A percentile compares a stretch with the other conserved stretches of the same genome.
Evolutionary conservation across 92 coral and sea anemone species (phyloP).

Genomic region (Zoanthus gigantus): DNA sequence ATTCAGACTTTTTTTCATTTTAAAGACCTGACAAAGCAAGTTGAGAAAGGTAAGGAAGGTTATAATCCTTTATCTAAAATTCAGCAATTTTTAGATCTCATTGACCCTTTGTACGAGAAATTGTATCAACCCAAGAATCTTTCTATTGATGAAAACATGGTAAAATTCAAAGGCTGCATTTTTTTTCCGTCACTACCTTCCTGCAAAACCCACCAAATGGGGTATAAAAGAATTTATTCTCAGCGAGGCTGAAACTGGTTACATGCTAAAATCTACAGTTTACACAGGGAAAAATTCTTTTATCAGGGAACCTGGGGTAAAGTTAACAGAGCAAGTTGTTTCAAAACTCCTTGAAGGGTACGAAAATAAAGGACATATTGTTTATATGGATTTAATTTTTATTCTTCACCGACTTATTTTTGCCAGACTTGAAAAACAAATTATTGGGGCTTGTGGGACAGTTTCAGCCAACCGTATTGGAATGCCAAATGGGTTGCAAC

Average conservation of each 20-base stretch:
- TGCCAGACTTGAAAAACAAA: conserved; percentile 37
- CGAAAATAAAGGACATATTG: too few species aligned
- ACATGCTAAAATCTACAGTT: too few species aligned
- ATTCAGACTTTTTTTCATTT: conserved; percentile 73
- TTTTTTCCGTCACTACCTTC: conserved; percentile 57
- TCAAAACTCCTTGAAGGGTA: too few species aligned
- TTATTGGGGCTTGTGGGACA: conserved; percentile 67
- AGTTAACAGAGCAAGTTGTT: too few species aligned
- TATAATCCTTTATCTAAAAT: conserved; percentile 55
- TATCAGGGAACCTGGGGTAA: too few species aligned
- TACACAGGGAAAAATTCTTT: too few species aligned
- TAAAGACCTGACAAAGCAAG: conserved; percentile 45
- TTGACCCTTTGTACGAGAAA: conserved; percentile 58
- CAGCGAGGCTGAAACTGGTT: too few species aligned
- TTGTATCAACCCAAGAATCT: conserved; percentile 65
- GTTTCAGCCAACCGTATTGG: conserved; percentile 54
- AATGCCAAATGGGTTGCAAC: conserved; percentile 64
- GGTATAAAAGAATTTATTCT: too few species aligned
- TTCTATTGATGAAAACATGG: conserved; percentile 80
- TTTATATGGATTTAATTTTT: too few species aligned
- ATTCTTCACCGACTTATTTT: conserved; percentile 41
- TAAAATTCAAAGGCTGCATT: conserved; percentile 62
- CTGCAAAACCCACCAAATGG: conserved; percentile 62
- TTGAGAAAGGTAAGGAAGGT: conserved; percentile 50
- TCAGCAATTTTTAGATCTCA: conserved; percentile 49